These are phyloP conservation scores for Frankliniella fusca DNA, from an alignment of 2,888 invertebrate genomes.

Conservation along the genomic window DNA sequence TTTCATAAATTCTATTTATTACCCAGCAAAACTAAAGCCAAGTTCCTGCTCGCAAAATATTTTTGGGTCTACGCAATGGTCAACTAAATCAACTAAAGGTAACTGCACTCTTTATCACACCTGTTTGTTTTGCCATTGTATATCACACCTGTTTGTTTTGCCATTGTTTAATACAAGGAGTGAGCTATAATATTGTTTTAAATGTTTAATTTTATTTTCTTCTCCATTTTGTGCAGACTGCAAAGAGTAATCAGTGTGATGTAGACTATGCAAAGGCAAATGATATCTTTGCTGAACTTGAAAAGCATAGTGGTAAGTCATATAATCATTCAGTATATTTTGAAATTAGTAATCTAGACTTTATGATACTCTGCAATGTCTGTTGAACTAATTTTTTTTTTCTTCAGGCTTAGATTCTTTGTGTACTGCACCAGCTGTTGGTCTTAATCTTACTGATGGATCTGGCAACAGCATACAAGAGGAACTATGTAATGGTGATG, in stretches of 20 bases:
- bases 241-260: constrained; percentile 1
- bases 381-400: neutral
- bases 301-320: neutral
- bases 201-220: neutral
- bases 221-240: neutral
- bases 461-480: neutral
- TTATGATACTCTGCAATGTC: neutral
- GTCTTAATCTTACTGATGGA: neutral
- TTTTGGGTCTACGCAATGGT: neutral
- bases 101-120: neutral
- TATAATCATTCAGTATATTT: neutral
- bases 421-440: neutral
- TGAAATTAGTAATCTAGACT: neutral
- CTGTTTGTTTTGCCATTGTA: neutral
- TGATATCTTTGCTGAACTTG: neutral
- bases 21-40: no score
- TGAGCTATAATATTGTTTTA: neutral
- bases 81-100: neutral
- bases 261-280: neutral
- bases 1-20: no score
- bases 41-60: neutral
- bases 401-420: neutral
- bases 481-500: neutral
- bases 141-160: neutral
- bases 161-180: neutral